Evolutionary conservation across 2,797 vertebrate genomes (phyloP), one percentile per base, ranked within the genome.

Genomic region (Notamacropus eugenii): DNA sequence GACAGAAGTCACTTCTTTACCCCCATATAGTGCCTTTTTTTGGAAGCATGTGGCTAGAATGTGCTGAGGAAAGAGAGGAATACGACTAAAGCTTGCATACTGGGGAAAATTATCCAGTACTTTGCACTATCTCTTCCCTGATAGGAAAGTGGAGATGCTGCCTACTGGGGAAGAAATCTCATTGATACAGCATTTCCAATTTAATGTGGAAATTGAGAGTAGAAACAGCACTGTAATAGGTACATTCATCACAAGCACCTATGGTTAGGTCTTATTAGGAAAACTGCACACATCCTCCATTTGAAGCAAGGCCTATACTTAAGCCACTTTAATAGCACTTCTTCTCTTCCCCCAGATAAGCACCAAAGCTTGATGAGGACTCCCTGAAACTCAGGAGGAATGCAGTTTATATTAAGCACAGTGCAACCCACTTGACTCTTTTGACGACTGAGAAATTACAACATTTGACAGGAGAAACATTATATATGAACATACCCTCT

Each of bases 321-420:
- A 87, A 50, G 40, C 40, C 40, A 50, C 74, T 87, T 87, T 87
- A 87, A 87, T 50, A 87, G 8, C 74, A 87, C 74, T 87, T 87
- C 74, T 50, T 6, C 67, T 46, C 74, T 46, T 87, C 74, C 74
- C 74, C 40, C 40, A 50, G 74, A 87, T 24, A 87, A 11, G 74
- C 74, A 87, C 74, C 74, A 87, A 87, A 87, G 74, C 74, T 82
- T 87, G 74, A 87, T 50, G 74, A 87, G 74, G 74, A 87, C 40
- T 87, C 74, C 74, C 40, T 50, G 74, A 87, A 87, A 87, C 40
- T 87, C 74, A 82, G 67, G 67, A 82, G 67, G 10, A 46, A 82
- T 82, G n/a, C 67, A 87, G 13, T 46, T 87, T 87, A 87, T 87
- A 87, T 87, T 87, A 87, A 50, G 74, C 74, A 87, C 67, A 50